Percentiles rank a stretch among this genome's conserved stretches.
phyloP scores from a whole-genome alignment of 2,888 invertebrate species.

The Yponomeuta evonymella region DNA sequence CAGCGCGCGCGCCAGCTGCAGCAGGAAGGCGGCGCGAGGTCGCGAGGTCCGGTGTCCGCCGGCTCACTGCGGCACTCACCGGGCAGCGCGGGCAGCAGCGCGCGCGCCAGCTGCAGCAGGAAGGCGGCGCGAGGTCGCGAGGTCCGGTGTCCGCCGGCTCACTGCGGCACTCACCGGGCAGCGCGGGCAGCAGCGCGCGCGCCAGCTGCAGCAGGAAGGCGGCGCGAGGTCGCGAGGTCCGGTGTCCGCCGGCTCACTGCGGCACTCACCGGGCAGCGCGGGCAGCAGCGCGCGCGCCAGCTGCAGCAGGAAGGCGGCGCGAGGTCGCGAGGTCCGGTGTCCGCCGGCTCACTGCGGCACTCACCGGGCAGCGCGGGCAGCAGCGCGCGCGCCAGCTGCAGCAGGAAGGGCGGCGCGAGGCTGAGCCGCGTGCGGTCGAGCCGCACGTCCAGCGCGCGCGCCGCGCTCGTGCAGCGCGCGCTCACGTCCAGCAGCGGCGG shows the following conservation, averaged over 20 bases:
- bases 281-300: slow-evolving; percentile 78
- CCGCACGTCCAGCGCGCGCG: slow-evolving; percentile 80
- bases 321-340: slow-evolving; percentile 38
- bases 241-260: background rate
- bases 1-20: slow-evolving; percentile 76
- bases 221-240: slow-evolving; percentile 70
- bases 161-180: slow-evolving; percentile 56
- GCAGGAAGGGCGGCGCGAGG: slow-evolving; percentile 83
- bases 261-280: slow-evolving; percentile 69
- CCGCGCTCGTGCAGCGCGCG: slow-evolving; percentile 79
- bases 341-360: background rate
- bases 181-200: slow-evolving; percentile 77
- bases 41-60: too few relatives aligned
- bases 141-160: background rate
- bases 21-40: slow-evolving; percentile 81
- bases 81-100: slow-evolving; percentile 79
- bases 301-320: slow-evolving; percentile 81
- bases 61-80: slow-evolving; percentile 31
- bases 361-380: slow-evolving; percentile 77
- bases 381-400: slow-evolving; percentile 76
- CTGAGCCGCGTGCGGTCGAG: slow-evolving; percentile 84
- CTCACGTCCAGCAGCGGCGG: slow-evolving; percentile 84
- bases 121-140: slow-evolving; percentile 79
- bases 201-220: slow-evolving; percentile 79
- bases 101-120: slow-evolving; percentile 75